A percentile compares a stretch with the other conserved stretches of the same genome.
phyloP scores from a whole-genome alignment of 2,888 invertebrate species.

The Caradrina kadenii region DNA sequence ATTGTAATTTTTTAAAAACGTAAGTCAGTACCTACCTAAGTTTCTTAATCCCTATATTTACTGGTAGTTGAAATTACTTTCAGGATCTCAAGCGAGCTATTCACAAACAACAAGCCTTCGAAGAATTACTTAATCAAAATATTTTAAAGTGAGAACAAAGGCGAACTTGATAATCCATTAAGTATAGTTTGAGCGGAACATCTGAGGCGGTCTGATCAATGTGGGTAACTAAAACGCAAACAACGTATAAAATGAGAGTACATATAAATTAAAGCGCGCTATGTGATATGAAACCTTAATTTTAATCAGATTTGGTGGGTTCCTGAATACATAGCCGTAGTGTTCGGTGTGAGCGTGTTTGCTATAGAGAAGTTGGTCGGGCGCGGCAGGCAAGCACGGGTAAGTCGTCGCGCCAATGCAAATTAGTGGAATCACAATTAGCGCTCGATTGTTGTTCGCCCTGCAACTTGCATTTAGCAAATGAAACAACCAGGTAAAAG shows the following conservation, averaged over 20 bases:
- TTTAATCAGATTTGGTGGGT: conserved; percentile 52
- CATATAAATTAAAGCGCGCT: conserved; percentile 32
- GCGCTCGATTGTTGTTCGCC: conserved; percentile 83
- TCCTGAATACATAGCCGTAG: conserved; percentile 26
- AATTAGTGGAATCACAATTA: conserved; percentile 88
- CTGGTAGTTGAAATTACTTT: conserved; percentile 15
- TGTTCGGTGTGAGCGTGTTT: conserved; percentile 44
- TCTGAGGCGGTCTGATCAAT: conserved; percentile 28
- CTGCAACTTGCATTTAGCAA: conserved; percentile 83
- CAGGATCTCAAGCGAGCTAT: conserved; percentile 20
- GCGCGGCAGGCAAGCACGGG: conserved; percentile 68
- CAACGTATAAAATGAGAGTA: conserved; percentile 28
- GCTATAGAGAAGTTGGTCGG: conserved; percentile 66
- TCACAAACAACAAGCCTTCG: conserved; percentile 20
- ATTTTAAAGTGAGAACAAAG: conserved; percentile 39
- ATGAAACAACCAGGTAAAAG: conserved; percentile 81
- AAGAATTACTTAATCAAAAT: conserved; percentile 30
- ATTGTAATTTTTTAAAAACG: conserved; percentile 7
- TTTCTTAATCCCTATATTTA: conserved; percentile 1
- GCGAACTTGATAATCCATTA: conserved; percentile 46
- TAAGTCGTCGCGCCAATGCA: conserved; percentile 79
- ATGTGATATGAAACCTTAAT: conserved; percentile 42
- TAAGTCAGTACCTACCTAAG: not conserved
- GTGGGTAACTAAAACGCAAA: conserved; percentile 33
- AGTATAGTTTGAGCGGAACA: conserved; percentile 36